Percentiles rank a stretch among this genome's conserved stretches.
These are phyloP conservation scores for Chalcosyrphus nemorum DNA, from an alignment of 2,888 invertebrate genomes.

Conservation along the genomic window DNA sequence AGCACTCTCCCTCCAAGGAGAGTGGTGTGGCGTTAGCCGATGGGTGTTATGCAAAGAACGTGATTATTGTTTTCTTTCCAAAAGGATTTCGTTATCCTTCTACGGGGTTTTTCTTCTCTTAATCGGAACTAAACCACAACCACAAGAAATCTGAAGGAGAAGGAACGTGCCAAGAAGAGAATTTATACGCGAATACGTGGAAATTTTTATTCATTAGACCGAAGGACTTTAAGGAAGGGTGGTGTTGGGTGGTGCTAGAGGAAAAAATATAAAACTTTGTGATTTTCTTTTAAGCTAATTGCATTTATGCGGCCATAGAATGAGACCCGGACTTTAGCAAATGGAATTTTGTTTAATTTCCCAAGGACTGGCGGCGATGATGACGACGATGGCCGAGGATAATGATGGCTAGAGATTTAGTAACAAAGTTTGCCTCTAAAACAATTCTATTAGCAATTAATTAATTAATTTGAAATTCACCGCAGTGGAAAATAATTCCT, in stretches of 20 bases:
- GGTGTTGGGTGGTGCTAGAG: neutral
- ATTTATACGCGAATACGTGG: conserved; percentile 70
- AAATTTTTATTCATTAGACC: conserved; percentile 66
- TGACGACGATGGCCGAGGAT: conserved; percentile 9
- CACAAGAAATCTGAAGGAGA: conserved; percentile 54
- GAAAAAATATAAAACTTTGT: conserved; percentile 59
- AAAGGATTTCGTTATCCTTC: conserved; percentile 37
- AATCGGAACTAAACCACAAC: conserved; percentile 57
- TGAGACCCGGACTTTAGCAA: neutral
- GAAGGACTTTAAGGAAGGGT: conserved; percentile 7
- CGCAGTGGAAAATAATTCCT: conserved; percentile 59
- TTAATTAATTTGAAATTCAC: conserved; percentile 68
- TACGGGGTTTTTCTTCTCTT: conserved; percentile 21
- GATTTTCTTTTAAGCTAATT: conserved; percentile 72
- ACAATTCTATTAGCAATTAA: conserved; percentile 69
- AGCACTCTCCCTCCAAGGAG: conserved; percentile 40
- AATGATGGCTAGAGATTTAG: conserved; percentile 27
- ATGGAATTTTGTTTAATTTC: conserved; percentile 23
- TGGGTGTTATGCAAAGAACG: conserved; percentile 62
- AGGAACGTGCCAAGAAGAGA: conserved; percentile 63
- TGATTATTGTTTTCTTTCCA: conserved; percentile 65
- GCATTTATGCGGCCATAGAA: conserved; percentile 26
- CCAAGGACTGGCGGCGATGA: neutral
- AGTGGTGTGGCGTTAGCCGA: conserved; percentile 5
- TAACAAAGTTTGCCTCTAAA: conserved; percentile 42